Conservation (phyloP, 1,140 invertebrate species). For the Microplitis demolitor region DNA sequence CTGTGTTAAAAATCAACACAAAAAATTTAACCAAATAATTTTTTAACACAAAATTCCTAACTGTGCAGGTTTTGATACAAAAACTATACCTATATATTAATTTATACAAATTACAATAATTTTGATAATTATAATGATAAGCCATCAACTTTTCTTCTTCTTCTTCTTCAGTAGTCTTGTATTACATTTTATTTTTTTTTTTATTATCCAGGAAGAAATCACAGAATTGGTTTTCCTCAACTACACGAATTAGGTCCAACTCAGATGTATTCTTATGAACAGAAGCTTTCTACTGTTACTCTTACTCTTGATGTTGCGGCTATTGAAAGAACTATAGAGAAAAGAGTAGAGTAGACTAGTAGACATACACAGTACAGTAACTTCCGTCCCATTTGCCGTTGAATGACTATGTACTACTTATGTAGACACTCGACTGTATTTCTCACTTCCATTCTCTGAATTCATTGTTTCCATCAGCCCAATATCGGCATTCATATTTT, state of each 20-base stretch:
- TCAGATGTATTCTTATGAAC: not conserved
- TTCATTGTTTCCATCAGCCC: not conserved
- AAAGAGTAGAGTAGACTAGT: not conserved
- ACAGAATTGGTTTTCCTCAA: conserved; percentile 11
- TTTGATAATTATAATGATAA: too few relatives aligned
- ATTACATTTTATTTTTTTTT: too few relatives aligned
- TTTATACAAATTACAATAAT: too few relatives aligned
- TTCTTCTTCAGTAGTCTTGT: too few relatives aligned
- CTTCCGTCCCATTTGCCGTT: conserved; percentile 14
- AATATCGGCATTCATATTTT: not conserved
- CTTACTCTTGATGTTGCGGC: not conserved
- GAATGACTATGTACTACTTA: not conserved
- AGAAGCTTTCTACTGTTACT: not conserved
- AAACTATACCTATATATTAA: too few relatives aligned
- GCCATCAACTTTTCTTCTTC: too few relatives aligned
- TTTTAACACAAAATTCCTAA: too few relatives aligned
- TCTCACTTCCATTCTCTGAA: not conserved
- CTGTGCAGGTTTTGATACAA: too few relatives aligned
- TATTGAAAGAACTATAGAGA: not conserved
- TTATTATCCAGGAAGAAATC: not conserved
- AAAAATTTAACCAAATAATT: too few relatives aligned
- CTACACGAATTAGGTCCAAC: conserved; percentile 14
- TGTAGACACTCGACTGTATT: not conserved
- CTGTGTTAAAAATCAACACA: too few relatives aligned
- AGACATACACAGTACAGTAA: not conserved